A percentile compares a stretch with the other conserved stretches of the same genome.
phyloP scores from a whole-genome alignment of 2,797 vertebrate species.

The Podarcis siculus region DNA sequence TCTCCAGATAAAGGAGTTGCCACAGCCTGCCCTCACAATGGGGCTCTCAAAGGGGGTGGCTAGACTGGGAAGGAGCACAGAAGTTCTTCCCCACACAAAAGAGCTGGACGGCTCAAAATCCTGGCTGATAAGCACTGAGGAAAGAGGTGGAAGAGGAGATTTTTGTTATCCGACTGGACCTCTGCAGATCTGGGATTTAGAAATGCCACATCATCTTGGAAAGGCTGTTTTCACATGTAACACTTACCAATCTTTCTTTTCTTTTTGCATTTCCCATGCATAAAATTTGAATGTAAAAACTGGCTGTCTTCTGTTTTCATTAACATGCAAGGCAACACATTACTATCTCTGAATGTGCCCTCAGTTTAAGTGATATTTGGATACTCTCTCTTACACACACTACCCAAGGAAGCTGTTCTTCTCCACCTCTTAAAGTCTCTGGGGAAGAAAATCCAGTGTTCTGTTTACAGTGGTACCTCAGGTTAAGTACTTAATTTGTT shows the following conservation, averaged over 20 bases:
- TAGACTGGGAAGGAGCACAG: conserved; percentile 8
- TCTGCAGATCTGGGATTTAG: not conserved
- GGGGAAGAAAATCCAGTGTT: not conserved
- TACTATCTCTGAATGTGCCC: not conserved
- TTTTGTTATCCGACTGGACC: not conserved
- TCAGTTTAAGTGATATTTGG: not conserved
- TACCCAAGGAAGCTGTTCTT: not conserved
- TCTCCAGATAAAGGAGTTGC: conserved; percentile 24
- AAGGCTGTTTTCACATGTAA: not conserved
- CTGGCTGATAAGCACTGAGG: not conserved
- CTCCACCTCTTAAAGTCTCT: not conserved
- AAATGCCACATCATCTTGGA: not conserved
- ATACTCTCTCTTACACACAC: too few relatives aligned
- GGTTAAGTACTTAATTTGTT: too few relatives aligned
- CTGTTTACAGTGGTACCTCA: too few relatives aligned
- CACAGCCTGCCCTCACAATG: conserved; percentile 11
- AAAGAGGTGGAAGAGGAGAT: not conserved
- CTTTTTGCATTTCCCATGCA: not conserved
- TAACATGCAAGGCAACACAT: not conserved
- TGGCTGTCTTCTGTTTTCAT: not conserved
- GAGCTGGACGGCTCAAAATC: not conserved
- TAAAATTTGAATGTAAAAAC: not conserved
- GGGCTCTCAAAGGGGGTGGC: conserved; percentile 25
- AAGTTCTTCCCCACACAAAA: conserved; percentile 18
- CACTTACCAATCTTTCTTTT: not conserved